Percentiles rank a stretch among this genome's conserved stretches.
Conservation (phyloP, 1,140 invertebrate species). For the Trachelipus rathkii region DNA sequence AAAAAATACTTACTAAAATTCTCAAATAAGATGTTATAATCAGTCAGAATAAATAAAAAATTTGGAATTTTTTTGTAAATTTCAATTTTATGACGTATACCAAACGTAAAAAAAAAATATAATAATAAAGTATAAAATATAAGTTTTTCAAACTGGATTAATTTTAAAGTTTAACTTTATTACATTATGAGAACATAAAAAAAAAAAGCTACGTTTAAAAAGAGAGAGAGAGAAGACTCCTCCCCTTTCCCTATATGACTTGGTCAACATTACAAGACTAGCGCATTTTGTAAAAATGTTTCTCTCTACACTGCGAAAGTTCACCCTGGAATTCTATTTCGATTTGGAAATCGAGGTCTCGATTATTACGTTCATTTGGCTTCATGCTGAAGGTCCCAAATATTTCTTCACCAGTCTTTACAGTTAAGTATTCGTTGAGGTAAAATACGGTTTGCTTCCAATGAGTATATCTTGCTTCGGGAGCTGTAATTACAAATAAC, state of each 20-base stretch:
- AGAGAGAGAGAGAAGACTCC: too few species aligned
- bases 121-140: too few species aligned
- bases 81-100: too few species aligned
- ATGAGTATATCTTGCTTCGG: slow-evolving; percentile 94
- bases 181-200: neutral
- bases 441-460: slow-evolving; percentile 99
- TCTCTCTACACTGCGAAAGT: slow-evolving; percentile 80
- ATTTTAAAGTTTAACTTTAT: too few species aligned
- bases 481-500: slow-evolving; percentile 56
- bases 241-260: too few species aligned
- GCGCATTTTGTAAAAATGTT: slow-evolving; percentile 94
- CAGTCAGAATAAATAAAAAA: too few species aligned
- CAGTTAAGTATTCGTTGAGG: slow-evolving; percentile 91
- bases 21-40: too few species aligned
- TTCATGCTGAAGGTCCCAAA: slow-evolving; percentile 86
- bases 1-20: too few species aligned
- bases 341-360: slow-evolving; percentile 94
- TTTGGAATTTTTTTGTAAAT: too few species aligned
- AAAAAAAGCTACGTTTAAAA: neutral
- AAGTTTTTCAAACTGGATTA: too few species aligned
- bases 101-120: too few species aligned
- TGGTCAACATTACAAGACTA: slow-evolving; percentile 52
- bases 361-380: slow-evolving; percentile 91
- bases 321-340: slow-evolving; percentile 93
- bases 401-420: slow-evolving; percentile 89